Base-by-base conservation (phyloP, 2,113 vertebrate genomes). In the Camelus dromedarius region DNA sequence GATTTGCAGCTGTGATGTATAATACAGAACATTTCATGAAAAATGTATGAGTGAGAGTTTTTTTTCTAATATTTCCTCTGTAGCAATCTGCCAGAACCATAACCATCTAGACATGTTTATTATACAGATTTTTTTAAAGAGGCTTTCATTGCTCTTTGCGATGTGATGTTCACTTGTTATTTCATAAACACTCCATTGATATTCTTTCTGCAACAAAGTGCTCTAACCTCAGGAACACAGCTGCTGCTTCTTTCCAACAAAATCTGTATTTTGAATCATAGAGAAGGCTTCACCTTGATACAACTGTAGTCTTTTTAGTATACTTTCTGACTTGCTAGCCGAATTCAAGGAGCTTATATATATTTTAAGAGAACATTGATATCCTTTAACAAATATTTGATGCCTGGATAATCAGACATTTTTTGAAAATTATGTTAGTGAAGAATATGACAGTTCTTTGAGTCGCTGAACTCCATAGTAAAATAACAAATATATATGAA, bases 1-100 rank as follows among this genome's bases (percentile, higher is more conserved):
- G 95, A 97, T 87, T 97, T 98, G 93, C 89, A 98, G 95, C 97
- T 97, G 73, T 96, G 93, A 97, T 96, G 96, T 93, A 80, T 97
- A 97, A 97, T 88, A 67, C 46, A 98, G 97, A 97, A 88, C 32
- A 89, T 60, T 96, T 81, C 94, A 54, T 97, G 48, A 96, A 96
- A 97, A 98, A 97, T 97, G 95, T 95, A 73, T 95, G 96, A 97
- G 84, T 24, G 67, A 50, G 84, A 75, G 84, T n/a, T 20, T 97
- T 97, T 93, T 96, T 72, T 60, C 94, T 96, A 96, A 95, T 97
- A 89, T 96, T 96, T 97, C 94, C 92, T 98, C 82, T 88, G 83
- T 97, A 96, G 93, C 0, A 20, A 92, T 96, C 92, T 97, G 96
- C 96, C 96, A 96, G 87, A 90, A 84, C 86, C 91, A 90, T 88